phyloP scores from a whole-genome alignment of 1,140 invertebrate species.

The Aporrectodea caliginosa region DNA sequence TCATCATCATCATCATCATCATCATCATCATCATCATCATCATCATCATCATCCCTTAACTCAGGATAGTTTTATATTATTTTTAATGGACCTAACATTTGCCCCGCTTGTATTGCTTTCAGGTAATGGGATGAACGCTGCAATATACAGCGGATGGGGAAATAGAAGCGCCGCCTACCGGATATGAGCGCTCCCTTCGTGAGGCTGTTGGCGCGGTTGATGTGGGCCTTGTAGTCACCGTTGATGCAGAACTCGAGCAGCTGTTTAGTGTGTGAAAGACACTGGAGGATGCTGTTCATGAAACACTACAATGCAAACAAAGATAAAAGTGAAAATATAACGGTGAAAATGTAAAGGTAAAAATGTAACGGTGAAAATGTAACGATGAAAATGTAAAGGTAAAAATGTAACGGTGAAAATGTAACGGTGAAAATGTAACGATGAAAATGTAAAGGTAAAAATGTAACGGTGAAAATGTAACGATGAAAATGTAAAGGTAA shows the following conservation, averaged over 20 bases:
- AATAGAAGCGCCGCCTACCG: too few species aligned
- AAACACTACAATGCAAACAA: slow-evolving; percentile 67
- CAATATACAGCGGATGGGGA: too few species aligned
- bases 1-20: neutral
- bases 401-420: neutral
- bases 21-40: neutral
- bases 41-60: neutral
- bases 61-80: neutral
- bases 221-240: slow-evolving; percentile 66
- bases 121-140: neutral
- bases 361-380: neutral
- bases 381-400: neutral
- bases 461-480: too few species aligned
- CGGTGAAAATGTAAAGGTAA: neutral
- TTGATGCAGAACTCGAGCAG: slow-evolving; percentile 72
- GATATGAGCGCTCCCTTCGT: slow-evolving; percentile 76
- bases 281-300: slow-evolving; percentile 95
- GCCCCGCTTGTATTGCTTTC: neutral
- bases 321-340: neutral
- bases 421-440: neutral
- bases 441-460: neutral
- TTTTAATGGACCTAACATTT: neutral
- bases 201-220: slow-evolving; percentile 71
- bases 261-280: slow-evolving; percentile 79
- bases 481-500: too few species aligned